Conservation (phyloP, 2,113 vertebrate genomes). For the Columba livia region DNA sequence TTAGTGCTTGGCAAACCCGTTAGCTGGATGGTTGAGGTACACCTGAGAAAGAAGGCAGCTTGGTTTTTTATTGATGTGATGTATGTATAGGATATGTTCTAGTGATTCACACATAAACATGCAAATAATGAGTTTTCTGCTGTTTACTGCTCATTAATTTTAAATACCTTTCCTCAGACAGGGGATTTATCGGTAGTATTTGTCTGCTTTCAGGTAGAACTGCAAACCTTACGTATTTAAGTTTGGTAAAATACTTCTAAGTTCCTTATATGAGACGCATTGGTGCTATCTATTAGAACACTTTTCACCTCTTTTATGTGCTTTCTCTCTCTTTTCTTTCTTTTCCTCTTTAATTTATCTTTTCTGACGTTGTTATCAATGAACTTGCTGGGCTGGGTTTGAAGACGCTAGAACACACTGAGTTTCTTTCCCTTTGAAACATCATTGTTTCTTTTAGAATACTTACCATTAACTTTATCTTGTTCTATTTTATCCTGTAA, state of each 20-base stretch:
- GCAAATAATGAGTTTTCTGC: background rate
- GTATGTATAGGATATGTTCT: rapidly evolving
- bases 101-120: rapidly evolving
- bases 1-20: background rate
- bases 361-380: background rate
- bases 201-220: background rate
- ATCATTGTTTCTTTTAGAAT: background rate
- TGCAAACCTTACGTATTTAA: background rate
- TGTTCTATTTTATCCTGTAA: constrained; percentile 55
- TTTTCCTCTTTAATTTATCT: background rate
- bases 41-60: background rate
- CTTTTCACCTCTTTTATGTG: background rate
- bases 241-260: rapidly evolving
- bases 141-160: background rate
- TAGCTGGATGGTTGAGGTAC: background rate
- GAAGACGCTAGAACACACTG: background rate
- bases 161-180: background rate
- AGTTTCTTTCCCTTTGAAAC: background rate
- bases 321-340: background rate
- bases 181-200: background rate
- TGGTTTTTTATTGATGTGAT: background rate
- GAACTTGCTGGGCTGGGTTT: background rate
- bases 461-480: constrained; percentile 61
- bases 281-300: rapidly evolving
- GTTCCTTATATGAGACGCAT: rapidly evolving